These are phyloP conservation scores for Clistopyga incitator DNA, from an alignment of 2,888 invertebrate species.

Conservation along the genomic window DNA sequence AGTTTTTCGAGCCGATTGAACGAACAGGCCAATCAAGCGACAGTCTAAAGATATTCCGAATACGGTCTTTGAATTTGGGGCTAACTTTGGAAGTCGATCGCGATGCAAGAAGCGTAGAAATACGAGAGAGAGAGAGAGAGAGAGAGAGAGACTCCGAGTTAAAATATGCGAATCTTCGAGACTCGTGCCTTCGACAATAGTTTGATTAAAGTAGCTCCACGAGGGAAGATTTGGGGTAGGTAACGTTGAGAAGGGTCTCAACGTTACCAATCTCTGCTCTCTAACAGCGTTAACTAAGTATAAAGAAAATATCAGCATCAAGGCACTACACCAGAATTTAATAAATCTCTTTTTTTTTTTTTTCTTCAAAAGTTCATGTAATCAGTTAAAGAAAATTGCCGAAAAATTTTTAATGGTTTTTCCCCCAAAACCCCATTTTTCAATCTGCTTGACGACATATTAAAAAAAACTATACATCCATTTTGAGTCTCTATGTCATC, in stretches of 20 bases:
- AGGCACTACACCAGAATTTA: neutral
- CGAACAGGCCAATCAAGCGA: slow-evolving; percentile 37
- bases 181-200: slow-evolving; percentile 55
- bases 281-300: neutral
- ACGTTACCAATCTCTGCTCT: neutral
- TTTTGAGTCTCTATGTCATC: too few relatives aligned
- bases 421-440: too few relatives aligned
- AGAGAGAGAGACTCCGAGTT: slow-evolving; percentile 38
- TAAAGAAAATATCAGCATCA: neutral
- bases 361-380: too few relatives aligned
- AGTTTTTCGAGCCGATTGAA: slow-evolving; percentile 25
- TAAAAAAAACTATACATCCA: too few relatives aligned
- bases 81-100: slow-evolving; percentile 41
- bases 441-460: too few relatives aligned
- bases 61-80: slow-evolving; percentile 48
- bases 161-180: slow-evolving; percentile 51
- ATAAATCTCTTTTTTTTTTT: too few relatives aligned
- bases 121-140: slow-evolving; percentile 8
- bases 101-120: slow-evolving; percentile 42
- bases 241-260: neutral
- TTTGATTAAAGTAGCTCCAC: slow-evolving; percentile 55
- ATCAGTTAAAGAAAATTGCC: too few relatives aligned
- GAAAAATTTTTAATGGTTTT: too few relatives aligned
- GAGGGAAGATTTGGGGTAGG: slow-evolving; percentile 8
- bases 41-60: slow-evolving; percentile 29